A percentile compares a stretch with the other conserved stretches of the same genome.
These are phyloP conservation scores for Venturia canescens DNA, from an alignment of 1,140 invertebrate species.

Conservation along the genomic window DNA sequence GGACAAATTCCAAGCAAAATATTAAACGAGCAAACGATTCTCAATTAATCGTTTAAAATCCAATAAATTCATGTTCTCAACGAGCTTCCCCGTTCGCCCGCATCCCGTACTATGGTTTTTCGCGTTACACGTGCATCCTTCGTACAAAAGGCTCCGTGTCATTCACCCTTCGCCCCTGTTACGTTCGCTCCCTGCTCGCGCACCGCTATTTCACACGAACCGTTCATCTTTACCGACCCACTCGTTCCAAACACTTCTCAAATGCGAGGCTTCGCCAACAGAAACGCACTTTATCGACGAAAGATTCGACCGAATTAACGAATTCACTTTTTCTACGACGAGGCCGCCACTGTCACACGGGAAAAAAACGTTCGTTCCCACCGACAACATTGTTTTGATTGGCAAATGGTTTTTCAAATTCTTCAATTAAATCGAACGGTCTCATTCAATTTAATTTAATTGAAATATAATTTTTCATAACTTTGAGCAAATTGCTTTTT, in stretches of 20 bases:
- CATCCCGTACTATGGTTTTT: constrained; percentile 9
- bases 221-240: constrained; percentile 33
- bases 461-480: no score
- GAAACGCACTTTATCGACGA: constrained; percentile 51
- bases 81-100: constrained; percentile 56
- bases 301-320: constrained; percentile 5
- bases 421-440: no score
- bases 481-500: no score
- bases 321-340: constrained; percentile 42
- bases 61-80: constrained; percentile 65
- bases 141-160: neutral
- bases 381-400: no score
- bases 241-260: constrained; percentile 1
- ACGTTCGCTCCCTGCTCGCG: constrained; percentile 11
- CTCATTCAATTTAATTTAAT: no score
- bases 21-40: constrained; percentile 30
- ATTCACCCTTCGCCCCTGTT: neutral
- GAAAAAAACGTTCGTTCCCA: neutral
- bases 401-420: no score
- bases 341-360: constrained; percentile 45
- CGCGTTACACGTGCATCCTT: neutral
- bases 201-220: constrained; percentile 13
- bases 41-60: constrained; percentile 69
- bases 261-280: neutral
- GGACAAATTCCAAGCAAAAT: neutral